Evolutionary conservation across 64 coral and sea anemone genomes (phyloP), one percentile per base, ranked within the genome.

Genomic region (Porites australiensis): DNA sequence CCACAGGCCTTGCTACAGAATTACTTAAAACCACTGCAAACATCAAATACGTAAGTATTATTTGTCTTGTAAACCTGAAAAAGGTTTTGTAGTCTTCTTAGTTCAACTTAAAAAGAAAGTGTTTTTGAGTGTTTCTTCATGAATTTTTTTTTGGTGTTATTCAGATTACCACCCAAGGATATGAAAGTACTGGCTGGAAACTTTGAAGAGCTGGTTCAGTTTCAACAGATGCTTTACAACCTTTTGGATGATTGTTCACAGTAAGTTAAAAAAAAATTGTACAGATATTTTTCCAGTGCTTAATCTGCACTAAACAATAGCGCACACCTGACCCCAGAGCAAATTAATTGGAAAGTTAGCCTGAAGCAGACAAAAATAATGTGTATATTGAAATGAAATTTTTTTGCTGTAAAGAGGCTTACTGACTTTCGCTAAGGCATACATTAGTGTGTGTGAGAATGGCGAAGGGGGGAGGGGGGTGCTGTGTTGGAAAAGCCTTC

Each of bases 151-250:
- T 3, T 72, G 45, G 43, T 69, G 19, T 86, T 54, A 90, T 70
- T 47, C 77, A 98, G 97, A 78, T 89, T 98, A 57, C 92, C 97
- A 82, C 48, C 87, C 46, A 93, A 92, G 74, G 97, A 98, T 70
- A 86, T 95, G n/a, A 98, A 98, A 89, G 91, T 96, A 61, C 88
- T 98, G 15, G 95, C 94, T 94, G 97, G 97, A 78, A 98, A 98
- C 79, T 96, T 98, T 96, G 94, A 98, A 65, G 97, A 95, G 78
- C 88, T 98, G 21, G 97, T 98, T 13, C 86, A 88, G 74, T 98
- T 98, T 91, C 97, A 98, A 52, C 94, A 98, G 88, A 96, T 86
- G 61, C 79, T 98, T 49, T 95, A 93, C 74, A 93, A 89, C 43
- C 43, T 96, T 22, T 74, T 98, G 61, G 94, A 98, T 75, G 97